A percentile compares a stretch with the other conserved stretches of the same genome.
These are phyloP conservation scores for Lottia gigantea DNA, from an alignment of 2,888 invertebrate genomes.

Conservation along the genomic window DNA sequence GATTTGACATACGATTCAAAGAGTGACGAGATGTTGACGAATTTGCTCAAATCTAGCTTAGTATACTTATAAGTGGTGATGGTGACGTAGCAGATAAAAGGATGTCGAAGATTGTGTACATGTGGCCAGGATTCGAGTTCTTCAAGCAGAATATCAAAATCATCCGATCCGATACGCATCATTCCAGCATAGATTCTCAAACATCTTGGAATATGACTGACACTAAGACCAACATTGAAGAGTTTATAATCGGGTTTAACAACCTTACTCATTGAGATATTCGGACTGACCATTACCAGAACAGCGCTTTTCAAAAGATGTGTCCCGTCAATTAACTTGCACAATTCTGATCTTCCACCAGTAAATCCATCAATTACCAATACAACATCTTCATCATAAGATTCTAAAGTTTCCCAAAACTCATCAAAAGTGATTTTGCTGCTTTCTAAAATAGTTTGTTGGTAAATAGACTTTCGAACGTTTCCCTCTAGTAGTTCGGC, in stretches of 20 bases:
- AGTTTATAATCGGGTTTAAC: conserved; percentile 41
- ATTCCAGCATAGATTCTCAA: conserved; percentile 42
- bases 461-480: conserved; percentile 38
- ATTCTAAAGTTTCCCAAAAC: conserved; percentile 50
- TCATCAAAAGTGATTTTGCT: conserved; percentile 45
- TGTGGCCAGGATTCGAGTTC: conserved; percentile 24
- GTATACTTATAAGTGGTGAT: background rate
- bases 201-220: conserved; percentile 34
- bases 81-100: background rate
- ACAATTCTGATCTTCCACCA: conserved; percentile 31
- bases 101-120: background rate
- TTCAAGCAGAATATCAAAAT: conserved; percentile 40
- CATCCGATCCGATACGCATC: conserved; percentile 38
- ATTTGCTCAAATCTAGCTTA: conserved; percentile 14
- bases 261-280: conserved; percentile 26
- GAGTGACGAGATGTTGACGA: conserved; percentile 41
- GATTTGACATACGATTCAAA: conserved; percentile 45
- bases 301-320: conserved; percentile 43
- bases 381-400: conserved; percentile 44
- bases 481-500: conserved; percentile 32
- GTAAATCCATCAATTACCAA: conserved; percentile 59
- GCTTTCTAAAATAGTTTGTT: conserved; percentile 47
- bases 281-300: conserved; percentile 45
- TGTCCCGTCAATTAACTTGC: conserved; percentile 41
- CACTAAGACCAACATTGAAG: conserved; percentile 43